Conservation (phyloP, 1,140 invertebrate genomes). For the Lordiphosa collinella region DNA sequence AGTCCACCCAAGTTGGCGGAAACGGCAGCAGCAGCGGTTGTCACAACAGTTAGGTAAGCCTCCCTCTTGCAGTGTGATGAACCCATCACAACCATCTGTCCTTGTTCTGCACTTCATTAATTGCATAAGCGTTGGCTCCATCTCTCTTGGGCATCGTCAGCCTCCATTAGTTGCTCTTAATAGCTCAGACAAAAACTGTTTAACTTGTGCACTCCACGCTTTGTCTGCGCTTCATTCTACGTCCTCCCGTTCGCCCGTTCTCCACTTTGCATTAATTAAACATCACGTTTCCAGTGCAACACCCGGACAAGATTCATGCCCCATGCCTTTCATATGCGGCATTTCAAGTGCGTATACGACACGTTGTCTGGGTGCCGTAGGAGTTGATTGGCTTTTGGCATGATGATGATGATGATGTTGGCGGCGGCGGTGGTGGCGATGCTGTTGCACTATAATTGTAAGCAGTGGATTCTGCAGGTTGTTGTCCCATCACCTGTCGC, state of each 20-base stretch:
- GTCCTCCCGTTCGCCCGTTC: slow-evolving; percentile 3
- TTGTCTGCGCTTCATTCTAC: slow-evolving; percentile 12
- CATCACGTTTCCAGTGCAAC: slow-evolving; percentile 73
- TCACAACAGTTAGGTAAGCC: slow-evolving; percentile 32
- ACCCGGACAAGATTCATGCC: slow-evolving; percentile 61
- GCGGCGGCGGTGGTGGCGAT: not conserved
- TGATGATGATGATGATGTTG: slow-evolving; percentile 24
- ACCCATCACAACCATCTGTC: not conserved
- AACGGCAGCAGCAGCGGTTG: slow-evolving; percentile 39
- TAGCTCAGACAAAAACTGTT: slow-evolving; percentile 63
- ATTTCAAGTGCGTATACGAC: slow-evolving; percentile 51
- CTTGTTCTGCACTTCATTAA: slow-evolving; percentile 45
- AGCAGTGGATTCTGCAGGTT: slow-evolving; percentile 38
- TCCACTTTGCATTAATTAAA: slow-evolving; percentile 74
- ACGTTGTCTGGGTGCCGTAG: not conserved
- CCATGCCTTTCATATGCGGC: slow-evolving; percentile 31
- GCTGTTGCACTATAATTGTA: slow-evolving; percentile 8
- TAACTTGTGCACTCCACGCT: slow-evolving; percentile 39
- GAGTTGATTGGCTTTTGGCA: slow-evolving; percentile 31
- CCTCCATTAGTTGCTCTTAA: slow-evolving; percentile 66
- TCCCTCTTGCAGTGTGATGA: too few relatives aligned
- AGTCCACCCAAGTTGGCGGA: slow-evolving; percentile 69
- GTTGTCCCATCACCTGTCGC: slow-evolving; percentile 56
- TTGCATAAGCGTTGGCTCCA: slow-evolving; percentile 53
- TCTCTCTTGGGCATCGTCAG: slow-evolving; percentile 28